These are phyloP conservation scores for Oreochromis tanganicae DNA, from an alignment of 2,113 vertebrate species.

Conservation along the genomic window DNA sequence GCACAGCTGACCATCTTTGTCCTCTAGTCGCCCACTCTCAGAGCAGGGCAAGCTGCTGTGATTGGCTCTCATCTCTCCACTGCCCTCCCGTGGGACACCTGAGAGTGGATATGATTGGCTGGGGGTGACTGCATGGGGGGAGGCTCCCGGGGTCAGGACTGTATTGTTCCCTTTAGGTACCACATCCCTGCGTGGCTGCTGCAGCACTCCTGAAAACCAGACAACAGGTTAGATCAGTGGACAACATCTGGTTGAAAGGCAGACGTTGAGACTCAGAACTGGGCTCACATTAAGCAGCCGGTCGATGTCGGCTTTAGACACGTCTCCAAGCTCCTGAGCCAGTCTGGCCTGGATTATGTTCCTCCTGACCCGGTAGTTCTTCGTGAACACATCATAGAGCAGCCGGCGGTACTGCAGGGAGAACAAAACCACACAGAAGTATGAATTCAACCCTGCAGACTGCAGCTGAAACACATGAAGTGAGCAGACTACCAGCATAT, in stretches of 20 bases:
- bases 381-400: slow-evolving; percentile 89
- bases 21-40: not conserved
- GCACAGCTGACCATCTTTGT: slow-evolving; percentile 2
- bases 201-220: slow-evolving; percentile 86
- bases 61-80: slow-evolving; percentile 40
- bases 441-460: not conserved
- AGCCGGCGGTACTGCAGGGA: slow-evolving; percentile 83
- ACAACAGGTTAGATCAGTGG: not conserved
- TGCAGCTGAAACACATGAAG: not conserved
- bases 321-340: slow-evolving; percentile 83
- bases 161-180: slow-evolving; percentile 97
- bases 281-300: slow-evolving; percentile 84
- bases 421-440: not conserved
- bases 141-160: slow-evolving; percentile 82
- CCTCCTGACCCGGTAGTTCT: slow-evolving; percentile 86
- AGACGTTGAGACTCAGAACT: not conserved
- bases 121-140: not conserved
- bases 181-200: slow-evolving; percentile 90
- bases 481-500: not conserved
- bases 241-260: no score
- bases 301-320: slow-evolving; percentile 87
- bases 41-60: slow-evolving; percentile 29
- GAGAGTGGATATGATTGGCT: slow-evolving; percentile 20
- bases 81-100: slow-evolving; percentile 44
- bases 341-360: slow-evolving; percentile 80